phyloP scores from a whole-genome alignment of 2,888 invertebrate genomes.

The Molanna angustata region DNA sequence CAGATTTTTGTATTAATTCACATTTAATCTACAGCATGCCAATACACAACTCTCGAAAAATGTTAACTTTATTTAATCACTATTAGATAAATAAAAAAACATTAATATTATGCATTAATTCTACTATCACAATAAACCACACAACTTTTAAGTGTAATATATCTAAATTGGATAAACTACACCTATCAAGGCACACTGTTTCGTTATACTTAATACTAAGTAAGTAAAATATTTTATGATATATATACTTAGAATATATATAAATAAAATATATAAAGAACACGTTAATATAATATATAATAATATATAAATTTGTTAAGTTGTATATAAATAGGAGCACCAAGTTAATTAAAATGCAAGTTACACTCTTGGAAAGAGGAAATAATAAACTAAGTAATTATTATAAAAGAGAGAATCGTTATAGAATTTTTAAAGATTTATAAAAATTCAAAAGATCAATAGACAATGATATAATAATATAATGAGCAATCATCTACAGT shows the following conservation, averaged over 20 bases:
- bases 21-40: conserved; percentile 34
- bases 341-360: conserved; percentile 5
- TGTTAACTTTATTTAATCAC: conserved; percentile 20
- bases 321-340: conserved; percentile 16
- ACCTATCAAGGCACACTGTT: conserved; percentile 22
- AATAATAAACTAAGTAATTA: not conserved
- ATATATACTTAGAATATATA: conserved; percentile 6
- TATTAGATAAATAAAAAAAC: conserved; percentile 31
- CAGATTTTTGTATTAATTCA: conserved; percentile 26
- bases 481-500: too few species aligned
- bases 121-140: conserved; percentile 25
- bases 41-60: conserved; percentile 21
- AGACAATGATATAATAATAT: not conserved
- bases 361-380: conserved; percentile 2
- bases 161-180: conserved; percentile 19
- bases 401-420: conserved; percentile 15
- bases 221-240: conserved; percentile 3
- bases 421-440: conserved; percentile 13
- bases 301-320: not conserved
- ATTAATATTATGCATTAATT: conserved; percentile 29
- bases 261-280: conserved; percentile 9
- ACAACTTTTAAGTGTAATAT: conserved; percentile 16
- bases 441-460: conserved; percentile 10
- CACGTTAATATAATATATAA: not conserved
- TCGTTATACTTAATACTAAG: conserved; percentile 11